These are phyloP conservation scores for Gobio occitaniae DNA, from an alignment of 2,797 vertebrate species.

Conservation along the genomic window DNA sequence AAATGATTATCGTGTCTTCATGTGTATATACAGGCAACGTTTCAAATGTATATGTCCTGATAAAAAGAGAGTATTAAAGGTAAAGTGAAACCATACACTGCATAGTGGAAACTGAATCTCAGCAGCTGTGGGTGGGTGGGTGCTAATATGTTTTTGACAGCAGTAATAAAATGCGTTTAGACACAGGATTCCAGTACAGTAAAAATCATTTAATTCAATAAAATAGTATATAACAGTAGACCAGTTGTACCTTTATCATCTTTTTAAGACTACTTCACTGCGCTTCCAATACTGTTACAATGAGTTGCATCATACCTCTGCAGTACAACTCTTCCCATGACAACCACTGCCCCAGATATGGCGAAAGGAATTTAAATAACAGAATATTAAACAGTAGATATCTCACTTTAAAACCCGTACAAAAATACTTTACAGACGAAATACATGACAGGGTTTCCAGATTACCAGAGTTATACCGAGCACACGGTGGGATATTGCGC, in stretches of 20 bases:
- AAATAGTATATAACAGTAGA: slow-evolving; percentile 85
- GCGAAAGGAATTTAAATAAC: slow-evolving; percentile 70
- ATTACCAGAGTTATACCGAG: slow-evolving; percentile 72
- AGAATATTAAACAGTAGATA: slow-evolving; percentile 75
- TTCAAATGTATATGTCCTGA: background rate
- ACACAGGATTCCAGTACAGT: slow-evolving; percentile 76
- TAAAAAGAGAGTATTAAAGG: background rate
- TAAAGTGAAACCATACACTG: background rate
- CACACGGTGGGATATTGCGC: slow-evolving; percentile 74
- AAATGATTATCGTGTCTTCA: background rate
- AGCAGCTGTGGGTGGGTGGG: slow-evolving; percentile 36
- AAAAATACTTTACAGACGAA: slow-evolving; percentile 81
- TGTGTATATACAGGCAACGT: background rate
- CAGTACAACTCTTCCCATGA: slow-evolving; percentile 85
- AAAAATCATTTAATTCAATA: slow-evolving; percentile 87
- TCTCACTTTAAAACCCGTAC: slow-evolving; percentile 76
- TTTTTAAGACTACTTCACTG: slow-evolving; percentile 85
- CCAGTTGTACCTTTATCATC: slow-evolving; percentile 76
- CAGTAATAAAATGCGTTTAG: slow-evolving; percentile 64
- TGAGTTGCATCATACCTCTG: slow-evolving; percentile 88
- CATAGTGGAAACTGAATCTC: slow-evolving; percentile 28
- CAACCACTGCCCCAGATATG: slow-evolving; percentile 79
- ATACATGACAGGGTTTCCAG: slow-evolving; percentile 70
- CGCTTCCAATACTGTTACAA: slow-evolving; percentile 85
- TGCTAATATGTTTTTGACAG: slow-evolving; percentile 21